Conservation (phyloP, 2,888 invertebrate species). For the Meganola albula region DNA sequence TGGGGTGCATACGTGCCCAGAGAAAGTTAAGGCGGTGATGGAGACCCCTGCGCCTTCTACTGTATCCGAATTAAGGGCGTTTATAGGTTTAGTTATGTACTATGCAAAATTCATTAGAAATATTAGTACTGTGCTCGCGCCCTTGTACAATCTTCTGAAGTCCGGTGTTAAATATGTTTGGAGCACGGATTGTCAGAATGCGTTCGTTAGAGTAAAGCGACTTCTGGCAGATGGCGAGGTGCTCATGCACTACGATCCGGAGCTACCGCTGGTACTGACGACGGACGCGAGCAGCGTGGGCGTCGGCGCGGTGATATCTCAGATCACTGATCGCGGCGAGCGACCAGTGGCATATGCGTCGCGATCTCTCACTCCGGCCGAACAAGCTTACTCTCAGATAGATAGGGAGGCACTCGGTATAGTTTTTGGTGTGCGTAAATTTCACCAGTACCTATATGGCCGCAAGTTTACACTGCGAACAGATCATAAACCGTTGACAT, state of each 20-base stretch:
- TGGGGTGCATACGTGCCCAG: conserved; percentile 6
- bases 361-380: neutral
- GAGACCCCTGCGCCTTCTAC: neutral
- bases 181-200: neutral
- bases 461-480: neutral
- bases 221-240: neutral
- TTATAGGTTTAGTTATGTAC: conserved; percentile 2
- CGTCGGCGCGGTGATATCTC: neutral
- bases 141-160: neutral
- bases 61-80: conserved; percentile 2
- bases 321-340: neutral
- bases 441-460: neutral
- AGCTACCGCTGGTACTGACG: neutral
- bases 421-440: neutral
- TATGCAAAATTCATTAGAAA: conserved; percentile 2
- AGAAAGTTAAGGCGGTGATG: conserved; percentile 3
- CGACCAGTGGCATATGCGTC: neutral
- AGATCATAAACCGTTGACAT: conserved; percentile 6
- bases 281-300: neutral
- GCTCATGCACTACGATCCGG: neutral
- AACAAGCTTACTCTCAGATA: neutral
- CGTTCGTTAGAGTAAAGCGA: neutral
- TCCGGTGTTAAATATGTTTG: neutral
- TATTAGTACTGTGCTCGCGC: neutral
- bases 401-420: neutral